phyloP scores from a whole-genome alignment of 2,888 invertebrate species.

The Stenchaetothrips biformis region DNA sequence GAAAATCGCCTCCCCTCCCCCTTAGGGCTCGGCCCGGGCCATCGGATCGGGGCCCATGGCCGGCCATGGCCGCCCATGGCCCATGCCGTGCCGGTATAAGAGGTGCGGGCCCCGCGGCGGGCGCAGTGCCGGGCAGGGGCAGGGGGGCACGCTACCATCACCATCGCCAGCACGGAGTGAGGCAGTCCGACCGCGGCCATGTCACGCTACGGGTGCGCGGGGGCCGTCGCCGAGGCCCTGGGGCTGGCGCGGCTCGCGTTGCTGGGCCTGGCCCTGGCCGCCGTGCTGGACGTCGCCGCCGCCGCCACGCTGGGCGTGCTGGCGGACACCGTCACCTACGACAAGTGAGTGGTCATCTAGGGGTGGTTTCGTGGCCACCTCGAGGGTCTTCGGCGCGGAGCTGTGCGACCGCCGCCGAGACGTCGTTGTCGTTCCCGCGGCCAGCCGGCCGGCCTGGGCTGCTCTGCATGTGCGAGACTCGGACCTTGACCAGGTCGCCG shows the following conservation, averaged over 20 bases:
- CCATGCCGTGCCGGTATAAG: not conserved
- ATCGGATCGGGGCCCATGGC: not conserved
- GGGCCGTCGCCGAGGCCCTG: not conserved
- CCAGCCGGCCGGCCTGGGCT: no score
- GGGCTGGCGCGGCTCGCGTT: not conserved
- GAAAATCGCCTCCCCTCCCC: no score
- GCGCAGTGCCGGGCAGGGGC: not conserved
- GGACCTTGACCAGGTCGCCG: no score
- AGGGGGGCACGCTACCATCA: not conserved
- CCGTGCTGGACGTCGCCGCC: not conserved
- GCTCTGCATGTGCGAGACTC: no score
- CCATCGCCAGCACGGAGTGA: not conserved
- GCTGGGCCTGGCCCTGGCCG: not conserved
- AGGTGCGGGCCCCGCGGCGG: not conserved
- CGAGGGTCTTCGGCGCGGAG: not conserved
- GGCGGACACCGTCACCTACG: not conserved
- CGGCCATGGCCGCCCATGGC: not conserved
- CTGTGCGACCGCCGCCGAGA: not conserved
- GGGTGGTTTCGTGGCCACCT: not conserved
- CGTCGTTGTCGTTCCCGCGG: not conserved
- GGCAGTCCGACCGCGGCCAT: not conserved
- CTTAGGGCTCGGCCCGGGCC: not conserved
- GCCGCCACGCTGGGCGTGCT: not conserved
- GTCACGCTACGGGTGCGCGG: not conserved
- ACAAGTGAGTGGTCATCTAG: not conserved